These are phyloP conservation scores for Danio kyathit DNA, from an alignment of 2,797 vertebrate genomes.

Conservation along the genomic window DNA sequence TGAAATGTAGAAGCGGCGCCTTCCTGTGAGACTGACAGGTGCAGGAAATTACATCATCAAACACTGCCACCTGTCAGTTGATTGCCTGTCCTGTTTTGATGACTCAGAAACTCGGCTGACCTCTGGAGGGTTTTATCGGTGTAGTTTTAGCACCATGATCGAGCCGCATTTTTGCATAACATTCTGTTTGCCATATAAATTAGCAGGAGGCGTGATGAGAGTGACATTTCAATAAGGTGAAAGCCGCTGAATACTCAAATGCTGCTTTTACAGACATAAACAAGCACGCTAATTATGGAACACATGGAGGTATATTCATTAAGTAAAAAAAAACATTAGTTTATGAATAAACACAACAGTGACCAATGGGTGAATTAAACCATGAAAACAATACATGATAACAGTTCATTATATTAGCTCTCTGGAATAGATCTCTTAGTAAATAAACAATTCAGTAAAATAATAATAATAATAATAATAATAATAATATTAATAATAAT, in stretches of 20 bases:
- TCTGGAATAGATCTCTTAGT: too few species aligned
- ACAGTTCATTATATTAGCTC: too few species aligned
- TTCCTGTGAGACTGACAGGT: slow-evolving; percentile 52
- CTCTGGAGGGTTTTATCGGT: slow-evolving; percentile 15
- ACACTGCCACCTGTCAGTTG: slow-evolving; percentile 44
- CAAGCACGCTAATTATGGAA: neutral
- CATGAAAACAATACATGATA: too few species aligned
- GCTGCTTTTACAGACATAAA: slow-evolving; percentile 6
- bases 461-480: too few species aligned
- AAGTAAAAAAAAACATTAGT: neutral
- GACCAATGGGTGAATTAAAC: too few species aligned
- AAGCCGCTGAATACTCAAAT: neutral
- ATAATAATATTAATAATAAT: too few species aligned
- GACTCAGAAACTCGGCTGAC: slow-evolving; percentile 1
- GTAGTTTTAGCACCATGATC: neutral
- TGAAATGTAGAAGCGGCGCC: slow-evolving; percentile 42
- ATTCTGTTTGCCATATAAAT: neutral
- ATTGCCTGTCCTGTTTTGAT: slow-evolving; percentile 37
- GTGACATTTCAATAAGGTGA: neutral
- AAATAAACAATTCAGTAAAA: too few species aligned
- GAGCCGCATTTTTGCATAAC: neutral
- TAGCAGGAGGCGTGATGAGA: neutral
- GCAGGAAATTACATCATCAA: slow-evolving; percentile 60
- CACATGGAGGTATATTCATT: neutral
- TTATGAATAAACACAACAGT: too few species aligned